Conservation (phyloP, 2,888 invertebrate species). For the Xylocampa areola region DNA sequence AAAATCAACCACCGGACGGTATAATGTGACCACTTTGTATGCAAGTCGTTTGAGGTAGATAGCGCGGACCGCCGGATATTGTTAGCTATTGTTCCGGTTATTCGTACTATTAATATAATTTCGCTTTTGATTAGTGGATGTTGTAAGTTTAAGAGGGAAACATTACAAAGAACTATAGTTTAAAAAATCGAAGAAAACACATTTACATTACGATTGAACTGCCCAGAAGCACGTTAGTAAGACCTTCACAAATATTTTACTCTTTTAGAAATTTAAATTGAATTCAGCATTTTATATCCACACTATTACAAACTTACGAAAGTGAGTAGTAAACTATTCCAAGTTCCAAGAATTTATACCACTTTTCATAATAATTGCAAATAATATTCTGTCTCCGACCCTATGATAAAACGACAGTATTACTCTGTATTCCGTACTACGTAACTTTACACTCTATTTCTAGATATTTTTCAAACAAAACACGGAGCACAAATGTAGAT, state of each 20-base stretch:
- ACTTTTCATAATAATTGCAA: not conserved
- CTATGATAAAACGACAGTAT: slow-evolving; percentile 11
- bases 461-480: slow-evolving; percentile 47
- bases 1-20: slow-evolving; percentile 48
- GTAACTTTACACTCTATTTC: slow-evolving; percentile 30
- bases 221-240: too few species aligned
- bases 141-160: not conserved
- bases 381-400: not conserved
- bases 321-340: too few species aligned
- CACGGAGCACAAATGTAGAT: slow-evolving; percentile 23
- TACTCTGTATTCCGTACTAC: slow-evolving; percentile 8
- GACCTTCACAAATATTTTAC: too few species aligned
- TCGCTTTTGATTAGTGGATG: not conserved
- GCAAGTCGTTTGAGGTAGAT: slow-evolving; percentile 52
- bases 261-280: too few species aligned
- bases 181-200: too few species aligned
- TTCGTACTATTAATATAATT: slow-evolving; percentile 32
- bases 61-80: slow-evolving; percentile 33
- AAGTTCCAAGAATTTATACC: too few species aligned
- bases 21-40: slow-evolving; percentile 63
- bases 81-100: slow-evolving; percentile 49
- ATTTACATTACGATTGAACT: too few species aligned
- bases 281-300: too few species aligned
- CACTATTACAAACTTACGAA: too few species aligned
- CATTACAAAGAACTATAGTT: too few species aligned